Conservation (phyloP, 2,113 vertebrate genomes). For the Copsychus sechellarum region DNA sequence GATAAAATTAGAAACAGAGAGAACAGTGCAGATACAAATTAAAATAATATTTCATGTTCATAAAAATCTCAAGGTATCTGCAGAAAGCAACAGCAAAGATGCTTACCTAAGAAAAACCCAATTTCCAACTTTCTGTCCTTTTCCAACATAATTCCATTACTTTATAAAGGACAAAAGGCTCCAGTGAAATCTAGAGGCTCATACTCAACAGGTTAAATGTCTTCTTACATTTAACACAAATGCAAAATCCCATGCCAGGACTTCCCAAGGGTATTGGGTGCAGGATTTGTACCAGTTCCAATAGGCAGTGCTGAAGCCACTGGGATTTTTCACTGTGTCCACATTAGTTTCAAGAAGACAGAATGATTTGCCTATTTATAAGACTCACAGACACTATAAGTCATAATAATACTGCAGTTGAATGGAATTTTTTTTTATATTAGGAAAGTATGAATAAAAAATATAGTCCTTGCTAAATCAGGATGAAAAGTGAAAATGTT, state of each 20-base stretch:
- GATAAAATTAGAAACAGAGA: slow-evolving; percentile 12
- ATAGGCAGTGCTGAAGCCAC: neutral
- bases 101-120: neutral
- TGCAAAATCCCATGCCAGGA: neutral
- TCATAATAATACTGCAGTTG: neutral
- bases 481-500: neutral
- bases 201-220: neutral
- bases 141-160: neutral
- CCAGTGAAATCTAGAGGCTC: neutral
- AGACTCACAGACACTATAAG: neutral
- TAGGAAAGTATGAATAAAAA: neutral
- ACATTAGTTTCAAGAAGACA: neutral
- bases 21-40: neutral
- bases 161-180: neutral
- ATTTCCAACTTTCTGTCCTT: neutral
- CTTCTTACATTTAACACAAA: neutral
- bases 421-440: neutral
- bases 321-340: neutral
- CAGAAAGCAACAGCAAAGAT: neutral
- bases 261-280: neutral
- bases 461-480: neutral
- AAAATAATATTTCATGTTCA: neutral
- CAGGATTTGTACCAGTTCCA: neutral
- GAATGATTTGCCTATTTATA: neutral
- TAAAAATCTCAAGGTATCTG: neutral